Conservation (phyloP, 2,888 invertebrate genomes). For the Brachyptera risi region DNA sequence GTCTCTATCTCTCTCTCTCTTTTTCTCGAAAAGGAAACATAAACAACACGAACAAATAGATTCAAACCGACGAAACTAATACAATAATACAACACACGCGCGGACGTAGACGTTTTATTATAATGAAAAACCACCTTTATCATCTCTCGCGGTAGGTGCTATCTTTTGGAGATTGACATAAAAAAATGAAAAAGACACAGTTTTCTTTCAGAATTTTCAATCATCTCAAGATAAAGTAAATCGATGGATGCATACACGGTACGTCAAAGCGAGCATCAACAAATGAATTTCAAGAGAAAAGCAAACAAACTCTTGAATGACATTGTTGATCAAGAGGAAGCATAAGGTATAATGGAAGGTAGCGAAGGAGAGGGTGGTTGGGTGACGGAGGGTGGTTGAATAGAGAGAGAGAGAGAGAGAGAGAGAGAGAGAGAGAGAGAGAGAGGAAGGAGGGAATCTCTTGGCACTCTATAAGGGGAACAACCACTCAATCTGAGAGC, state of each 20-base stretch:
- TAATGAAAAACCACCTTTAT: slow-evolving; percentile 2
- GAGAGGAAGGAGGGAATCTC: neutral
- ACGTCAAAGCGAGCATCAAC: slow-evolving; percentile 18
- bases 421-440: neutral
- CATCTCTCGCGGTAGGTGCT: neutral
- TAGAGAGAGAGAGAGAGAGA: no score
- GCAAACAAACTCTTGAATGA: no score
- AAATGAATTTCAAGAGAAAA: slow-evolving; percentile 16
- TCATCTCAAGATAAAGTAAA: slow-evolving; percentile 10
- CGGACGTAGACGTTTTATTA: slow-evolving; percentile 3
- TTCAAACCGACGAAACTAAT: no score
- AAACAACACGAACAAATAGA: no score
- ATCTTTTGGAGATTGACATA: neutral
- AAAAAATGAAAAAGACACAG: neutral
- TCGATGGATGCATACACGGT: slow-evolving; percentile 1
- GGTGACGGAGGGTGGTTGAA: neutral
- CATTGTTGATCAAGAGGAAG: slow-evolving; percentile 6
- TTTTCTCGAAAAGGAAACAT: no score
- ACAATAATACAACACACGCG: no score
- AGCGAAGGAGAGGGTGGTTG: neutral
- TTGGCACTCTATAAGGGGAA: slow-evolving; percentile 4
- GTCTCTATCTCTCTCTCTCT: no score
- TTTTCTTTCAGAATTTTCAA: slow-evolving; percentile 1
- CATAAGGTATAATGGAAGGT: slow-evolving; percentile 7
- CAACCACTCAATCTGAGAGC: slow-evolving; percentile 22